A percentile compares a stretch with the other conserved stretches of the same genome.
Evolutionary conservation across 2,113 vertebrate genomes (phyloP).

Genomic region (Mirounga angustirostris): DNA sequence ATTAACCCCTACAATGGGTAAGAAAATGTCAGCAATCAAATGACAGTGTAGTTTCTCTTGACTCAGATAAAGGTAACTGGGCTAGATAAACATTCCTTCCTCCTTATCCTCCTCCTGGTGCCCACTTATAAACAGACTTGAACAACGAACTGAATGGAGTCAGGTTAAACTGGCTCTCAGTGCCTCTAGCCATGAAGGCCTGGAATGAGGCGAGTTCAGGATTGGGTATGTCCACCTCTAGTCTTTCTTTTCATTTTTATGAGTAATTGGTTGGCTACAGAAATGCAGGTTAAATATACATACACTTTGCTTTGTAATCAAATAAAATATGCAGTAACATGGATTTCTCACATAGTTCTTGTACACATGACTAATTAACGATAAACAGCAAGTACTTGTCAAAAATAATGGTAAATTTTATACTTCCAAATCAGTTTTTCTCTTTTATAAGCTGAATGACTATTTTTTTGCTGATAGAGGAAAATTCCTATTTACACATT

Average conservation of each 20-base stretch:
- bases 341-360: background rate
- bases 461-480: background rate
- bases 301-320: constrained; percentile 27
- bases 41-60: background rate
- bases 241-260: background rate
- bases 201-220: background rate
- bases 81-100: background rate
- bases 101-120: background rate
- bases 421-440: background rate
- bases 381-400: background rate
- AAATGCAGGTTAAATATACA: background rate
- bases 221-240: background rate
- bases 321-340: background rate
- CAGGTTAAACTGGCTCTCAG: background rate
- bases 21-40: background rate
- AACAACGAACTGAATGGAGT: background rate
- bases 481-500: constrained; percentile 21
- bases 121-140: background rate
- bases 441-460: background rate
- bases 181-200: background rate
- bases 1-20: background rate
- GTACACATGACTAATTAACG: background rate
- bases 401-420: background rate
- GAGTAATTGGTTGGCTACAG: background rate
- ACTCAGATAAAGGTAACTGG: background rate